These are phyloP conservation scores for Anthopleura xanthogrammica DNA, from an alignment of 92 coral and sea anemone genomes.

Conservation along the genomic window DNA sequence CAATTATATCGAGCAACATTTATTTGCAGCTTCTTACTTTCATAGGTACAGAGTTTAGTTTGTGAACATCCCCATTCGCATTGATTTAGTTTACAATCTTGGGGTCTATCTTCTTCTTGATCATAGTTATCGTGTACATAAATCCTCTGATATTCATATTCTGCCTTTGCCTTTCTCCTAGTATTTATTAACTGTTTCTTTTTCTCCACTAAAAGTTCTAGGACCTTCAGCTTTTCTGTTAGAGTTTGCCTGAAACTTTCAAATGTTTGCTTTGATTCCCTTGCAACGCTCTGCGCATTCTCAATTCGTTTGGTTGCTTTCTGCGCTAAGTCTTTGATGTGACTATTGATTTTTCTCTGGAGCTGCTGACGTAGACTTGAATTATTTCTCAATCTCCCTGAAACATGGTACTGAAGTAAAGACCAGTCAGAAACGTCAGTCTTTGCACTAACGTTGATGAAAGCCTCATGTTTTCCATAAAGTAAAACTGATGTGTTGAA, in stretches of 20 bases:
- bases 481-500: slow-evolving; percentile 24
- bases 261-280: not conserved
- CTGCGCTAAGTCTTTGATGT: slow-evolving; percentile 10
- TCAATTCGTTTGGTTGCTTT: slow-evolving; percentile 30
- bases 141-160: not conserved
- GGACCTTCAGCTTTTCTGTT: not conserved
- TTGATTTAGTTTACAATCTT: slow-evolving; percentile 15
- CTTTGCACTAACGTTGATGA: slow-evolving; percentile 19
- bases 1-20: not conserved
- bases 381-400: slow-evolving; percentile 18
- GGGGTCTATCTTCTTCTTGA: not conserved
- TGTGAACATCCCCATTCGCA: slow-evolving; percentile 8
- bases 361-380: slow-evolving; percentile 16
- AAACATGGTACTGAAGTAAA: slow-evolving; percentile 22
- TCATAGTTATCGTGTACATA: not conserved
- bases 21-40: slow-evolving; percentile 1
- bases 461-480: slow-evolving; percentile 23
- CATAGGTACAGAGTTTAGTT: slow-evolving; percentile 8
- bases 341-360: slow-evolving; percentile 27
- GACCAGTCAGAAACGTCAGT: slow-evolving; percentile 37
- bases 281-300: slow-evolving; percentile 18
- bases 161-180: not conserved
- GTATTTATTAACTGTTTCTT: not conserved
- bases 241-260: not conserved
- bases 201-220: not conserved